Conservation (phyloP, 2,113 vertebrate genomes). For the Trogon surrucura region DNA sequence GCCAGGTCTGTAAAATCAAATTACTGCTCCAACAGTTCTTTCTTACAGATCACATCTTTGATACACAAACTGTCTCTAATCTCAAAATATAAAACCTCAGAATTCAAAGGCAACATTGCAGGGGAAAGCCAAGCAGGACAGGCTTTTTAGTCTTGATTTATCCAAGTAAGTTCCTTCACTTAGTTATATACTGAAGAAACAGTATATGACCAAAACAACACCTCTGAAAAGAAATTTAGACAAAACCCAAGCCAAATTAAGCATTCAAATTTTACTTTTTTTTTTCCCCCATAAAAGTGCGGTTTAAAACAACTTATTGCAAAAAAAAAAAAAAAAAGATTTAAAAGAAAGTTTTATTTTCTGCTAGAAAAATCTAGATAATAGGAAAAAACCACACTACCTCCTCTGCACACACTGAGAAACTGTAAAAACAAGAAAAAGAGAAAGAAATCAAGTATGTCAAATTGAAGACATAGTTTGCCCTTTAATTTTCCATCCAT, state of each 20-base stretch:
- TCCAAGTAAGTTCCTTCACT: not conserved
- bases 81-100: not conserved
- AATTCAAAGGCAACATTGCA: not conserved
- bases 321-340: not conserved
- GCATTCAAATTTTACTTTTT: not conserved
- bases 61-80: not conserved
- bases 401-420: not conserved
- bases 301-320: not conserved
- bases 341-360: not conserved
- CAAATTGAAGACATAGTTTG: not conserved
- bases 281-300: not conserved
- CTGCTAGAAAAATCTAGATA: not conserved
- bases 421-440: accelerated
- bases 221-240: not conserved
- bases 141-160: not conserved
- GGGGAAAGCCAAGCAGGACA: not conserved
- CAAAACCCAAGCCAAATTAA: not conserved
- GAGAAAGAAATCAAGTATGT: not conserved
- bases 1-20: not conserved
- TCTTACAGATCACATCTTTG: not conserved
- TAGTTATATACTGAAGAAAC: not conserved
- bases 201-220: not conserved
- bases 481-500: not conserved
- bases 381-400: not conserved
- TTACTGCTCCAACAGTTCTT: not conserved